phyloP scores from a whole-genome alignment of 1,140 invertebrate species.

The Zophobas morio region DNA sequence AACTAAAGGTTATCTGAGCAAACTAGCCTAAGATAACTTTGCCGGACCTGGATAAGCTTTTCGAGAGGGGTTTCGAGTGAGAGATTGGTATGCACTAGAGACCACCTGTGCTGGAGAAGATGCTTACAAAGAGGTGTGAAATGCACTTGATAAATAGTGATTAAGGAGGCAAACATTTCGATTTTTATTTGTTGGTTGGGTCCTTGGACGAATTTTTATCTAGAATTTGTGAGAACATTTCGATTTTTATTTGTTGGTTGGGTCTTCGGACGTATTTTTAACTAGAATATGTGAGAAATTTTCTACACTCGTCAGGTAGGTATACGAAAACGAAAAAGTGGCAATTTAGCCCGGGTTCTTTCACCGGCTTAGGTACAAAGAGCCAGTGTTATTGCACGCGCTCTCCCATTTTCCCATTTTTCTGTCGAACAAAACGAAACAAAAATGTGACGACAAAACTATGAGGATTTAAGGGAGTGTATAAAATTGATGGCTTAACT shows the following conservation, averaged over 20 bases:
- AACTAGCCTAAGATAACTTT: conserved; percentile 56
- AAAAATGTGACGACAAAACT: conserved; percentile 20
- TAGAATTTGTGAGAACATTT: no score
- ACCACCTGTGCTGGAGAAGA: conserved; percentile 46
- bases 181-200: no score
- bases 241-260: no score
- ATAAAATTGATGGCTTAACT: conserved; percentile 45
- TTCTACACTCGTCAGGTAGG: no score
- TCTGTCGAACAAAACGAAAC: conserved; percentile 9
- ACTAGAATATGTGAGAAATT: no score
- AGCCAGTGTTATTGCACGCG: background rate
- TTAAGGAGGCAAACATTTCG: background rate
- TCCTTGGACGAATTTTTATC: no score
- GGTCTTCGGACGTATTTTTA: no score
- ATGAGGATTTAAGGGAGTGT: conserved; percentile 37
- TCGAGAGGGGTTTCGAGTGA: conserved; percentile 36
- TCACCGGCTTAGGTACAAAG: no score
- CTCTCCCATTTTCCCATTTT: conserved; percentile 12
- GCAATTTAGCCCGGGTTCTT: no score
- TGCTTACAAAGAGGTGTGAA: conserved; percentile 32
- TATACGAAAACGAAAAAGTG: no score
- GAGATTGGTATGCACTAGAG: conserved; percentile 37
- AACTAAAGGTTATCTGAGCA: conserved; percentile 49
- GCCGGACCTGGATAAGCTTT: conserved; percentile 37
- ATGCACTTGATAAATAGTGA: background rate